Base-by-base conservation (phyloP, 2,113 vertebrate species). In the Gallinago media region DNA sequence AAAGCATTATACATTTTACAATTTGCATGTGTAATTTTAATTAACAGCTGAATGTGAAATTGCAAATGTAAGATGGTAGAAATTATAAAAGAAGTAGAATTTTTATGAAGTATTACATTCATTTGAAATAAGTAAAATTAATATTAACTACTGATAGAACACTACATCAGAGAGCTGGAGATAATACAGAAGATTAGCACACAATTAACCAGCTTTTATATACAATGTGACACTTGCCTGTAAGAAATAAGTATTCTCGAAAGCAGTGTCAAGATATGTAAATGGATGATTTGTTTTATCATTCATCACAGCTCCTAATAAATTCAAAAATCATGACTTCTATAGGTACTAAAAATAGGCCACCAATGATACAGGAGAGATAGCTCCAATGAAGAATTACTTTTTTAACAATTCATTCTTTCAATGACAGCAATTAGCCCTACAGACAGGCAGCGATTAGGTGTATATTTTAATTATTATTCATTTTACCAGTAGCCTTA, bases 151-250 rank as follows among this genome's bases (percentile, higher is more conserved):
- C 93, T 97, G 98, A 98, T 97, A 98, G 96, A 98, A 97, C 70
- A 98, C 97, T 97, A 97, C 97, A 97, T 98, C 97, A 98, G 95
- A 98, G 95, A 98, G 94, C 95, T 97, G 95, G 92, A 98, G 97
- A 98, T 98, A 98, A 98, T 96, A 96, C 96, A 97, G 97, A 96
- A 98, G 98, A 98, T 98, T 98, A 98, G 97, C 97, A 98, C 96
- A 98, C 98, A 98, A 98, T 98, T 98, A 98, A 98, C 97, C 95
- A 97, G 97, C 98, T 98, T 98, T 98, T 98, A 98, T 98, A 98
- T 97, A 98, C 97, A 98, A 96, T 94, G 95, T 98, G 98, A 98
- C 98, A 98, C 96, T 97, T 97, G 96, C 97, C 97, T 98, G 98
- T 98, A 98, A 98, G 97, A 98, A 98, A 95, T 98, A 98, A 97